A percentile compares a stretch with the other conserved stretches of the same genome.
phyloP scores from a whole-genome alignment of 1,140 invertebrate genomes.

The Ephestia elutella region DNA sequence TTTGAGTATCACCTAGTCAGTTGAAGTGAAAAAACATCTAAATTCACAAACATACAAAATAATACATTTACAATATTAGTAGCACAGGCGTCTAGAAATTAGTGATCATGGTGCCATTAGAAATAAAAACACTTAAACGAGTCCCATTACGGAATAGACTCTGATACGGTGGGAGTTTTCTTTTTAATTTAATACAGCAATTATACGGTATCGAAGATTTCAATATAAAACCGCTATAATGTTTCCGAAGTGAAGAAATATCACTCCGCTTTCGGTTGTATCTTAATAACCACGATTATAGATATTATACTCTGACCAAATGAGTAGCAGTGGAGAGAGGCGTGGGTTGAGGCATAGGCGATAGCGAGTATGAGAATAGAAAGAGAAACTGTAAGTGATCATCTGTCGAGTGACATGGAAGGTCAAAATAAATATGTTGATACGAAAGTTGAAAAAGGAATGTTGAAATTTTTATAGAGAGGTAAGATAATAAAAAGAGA shows the following conservation, averaged over 20 bases:
- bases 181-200: conserved; percentile 7
- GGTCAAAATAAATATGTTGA: no score
- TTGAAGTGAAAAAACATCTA: no score
- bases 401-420: no score
- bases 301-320: conserved; percentile 13
- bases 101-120: not conserved
- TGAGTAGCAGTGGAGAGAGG: not conserved
- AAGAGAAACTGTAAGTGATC: no score
- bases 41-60: no score
- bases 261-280: conserved; percentile 20
- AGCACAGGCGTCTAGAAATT: not conserved
- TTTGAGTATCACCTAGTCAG: no score
- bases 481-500: no score
- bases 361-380: conserved; percentile 11
- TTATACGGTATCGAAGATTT: conserved; percentile 6
- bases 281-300: conserved; percentile 31
- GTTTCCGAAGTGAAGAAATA: conserved; percentile 17
- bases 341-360: conserved; percentile 11
- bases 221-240: conserved; percentile 7
- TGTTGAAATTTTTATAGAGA: no score
- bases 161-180: not conserved
- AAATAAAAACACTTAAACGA: not conserved
- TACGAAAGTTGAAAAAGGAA: no score
- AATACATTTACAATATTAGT: not conserved
- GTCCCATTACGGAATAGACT: not conserved